A percentile compares a stretch with the other conserved stretches of the same genome.
Conservation (phyloP, 1,140 invertebrate species). For the Cylas formicarius region DNA sequence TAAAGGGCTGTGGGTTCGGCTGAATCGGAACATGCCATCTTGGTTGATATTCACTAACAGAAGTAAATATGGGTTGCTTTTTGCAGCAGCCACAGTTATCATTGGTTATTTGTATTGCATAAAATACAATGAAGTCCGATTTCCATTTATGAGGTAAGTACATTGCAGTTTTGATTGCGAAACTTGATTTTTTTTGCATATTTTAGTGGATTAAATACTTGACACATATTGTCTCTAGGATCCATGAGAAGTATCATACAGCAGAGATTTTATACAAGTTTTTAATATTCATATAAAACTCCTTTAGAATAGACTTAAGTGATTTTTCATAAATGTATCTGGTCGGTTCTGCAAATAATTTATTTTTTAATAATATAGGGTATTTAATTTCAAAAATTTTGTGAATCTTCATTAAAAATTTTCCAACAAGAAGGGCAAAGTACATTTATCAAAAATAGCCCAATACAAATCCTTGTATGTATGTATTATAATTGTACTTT, state of each 20-base stretch:
- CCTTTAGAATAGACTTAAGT: too few relatives aligned
- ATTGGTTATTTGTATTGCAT: constrained; percentile 48
- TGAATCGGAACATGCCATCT: constrained; percentile 33
- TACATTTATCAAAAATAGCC: too few relatives aligned
- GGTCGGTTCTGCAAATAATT: not conserved
- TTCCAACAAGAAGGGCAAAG: too few relatives aligned
- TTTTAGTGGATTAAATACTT: constrained; percentile 37
- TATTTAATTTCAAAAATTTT: constrained; percentile 1
- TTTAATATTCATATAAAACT: too few relatives aligned
- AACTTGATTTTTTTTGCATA: constrained; percentile 12
- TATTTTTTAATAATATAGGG: not conserved
- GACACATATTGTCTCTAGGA: constrained; percentile 36
- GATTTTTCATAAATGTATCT: constrained; percentile 9
- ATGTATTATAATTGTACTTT: too few relatives aligned
- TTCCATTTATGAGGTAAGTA: constrained; percentile 30
- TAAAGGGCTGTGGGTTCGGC: constrained; percentile 30
- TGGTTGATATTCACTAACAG: constrained; percentile 34
- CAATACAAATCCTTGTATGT: too few relatives aligned
- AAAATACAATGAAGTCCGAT: constrained; percentile 36
- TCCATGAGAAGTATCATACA: constrained; percentile 34
- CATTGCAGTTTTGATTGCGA: constrained; percentile 1
- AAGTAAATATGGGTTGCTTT: constrained; percentile 41
- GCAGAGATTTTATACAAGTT: constrained; percentile 38
- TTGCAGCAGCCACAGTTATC: constrained; percentile 48
- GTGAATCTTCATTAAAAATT: too few relatives aligned